Conservation (phyloP, 2,797 vertebrate genomes). For the Xerus rutilus region DNA sequence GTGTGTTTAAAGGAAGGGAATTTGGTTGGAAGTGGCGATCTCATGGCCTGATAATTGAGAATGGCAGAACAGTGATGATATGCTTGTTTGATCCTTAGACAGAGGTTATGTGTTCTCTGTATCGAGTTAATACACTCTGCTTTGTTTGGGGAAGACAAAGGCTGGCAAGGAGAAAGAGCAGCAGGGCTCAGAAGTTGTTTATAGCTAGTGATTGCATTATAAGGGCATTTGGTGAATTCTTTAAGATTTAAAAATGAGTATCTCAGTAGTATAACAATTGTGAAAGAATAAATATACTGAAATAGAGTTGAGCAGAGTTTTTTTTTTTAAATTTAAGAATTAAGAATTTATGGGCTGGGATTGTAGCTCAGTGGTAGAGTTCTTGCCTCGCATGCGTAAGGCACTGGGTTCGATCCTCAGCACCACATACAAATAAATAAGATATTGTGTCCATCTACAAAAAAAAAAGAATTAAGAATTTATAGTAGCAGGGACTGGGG, state of each 20-base stretch:
- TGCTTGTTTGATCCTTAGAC: neutral
- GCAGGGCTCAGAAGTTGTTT: slow-evolving; percentile 5
- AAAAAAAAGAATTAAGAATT: too few species aligned
- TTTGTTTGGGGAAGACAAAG: slow-evolving; percentile 35
- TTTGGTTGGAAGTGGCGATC: neutral
- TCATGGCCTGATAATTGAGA: neutral
- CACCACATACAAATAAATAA: too few species aligned
- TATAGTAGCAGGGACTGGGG: too few species aligned
- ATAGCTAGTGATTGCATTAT: neutral
- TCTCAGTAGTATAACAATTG: slow-evolving; percentile 31
- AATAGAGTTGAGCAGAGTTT: slow-evolving; percentile 1
- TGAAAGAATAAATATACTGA: slow-evolving; percentile 12
- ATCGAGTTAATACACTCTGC: slow-evolving; percentile 14
- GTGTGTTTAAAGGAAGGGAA: neutral
- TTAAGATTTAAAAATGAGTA: slow-evolving; percentile 44
- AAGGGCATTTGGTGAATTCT: neutral
- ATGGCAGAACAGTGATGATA: neutral
- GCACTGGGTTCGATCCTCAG: too few species aligned
- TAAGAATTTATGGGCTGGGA: slow-evolving; percentile 36
- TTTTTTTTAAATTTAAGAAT: slow-evolving; percentile 54
- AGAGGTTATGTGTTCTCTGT: slow-evolving; percentile 34
- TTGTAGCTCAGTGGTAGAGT: too few species aligned
- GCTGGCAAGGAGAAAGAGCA: neutral
- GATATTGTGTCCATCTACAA: too few species aligned
- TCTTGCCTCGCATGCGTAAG: too few species aligned